Evolutionary conservation across 2,797 vertebrate species (phyloP).

Genomic region (Arctocebus calabarensis): DNA sequence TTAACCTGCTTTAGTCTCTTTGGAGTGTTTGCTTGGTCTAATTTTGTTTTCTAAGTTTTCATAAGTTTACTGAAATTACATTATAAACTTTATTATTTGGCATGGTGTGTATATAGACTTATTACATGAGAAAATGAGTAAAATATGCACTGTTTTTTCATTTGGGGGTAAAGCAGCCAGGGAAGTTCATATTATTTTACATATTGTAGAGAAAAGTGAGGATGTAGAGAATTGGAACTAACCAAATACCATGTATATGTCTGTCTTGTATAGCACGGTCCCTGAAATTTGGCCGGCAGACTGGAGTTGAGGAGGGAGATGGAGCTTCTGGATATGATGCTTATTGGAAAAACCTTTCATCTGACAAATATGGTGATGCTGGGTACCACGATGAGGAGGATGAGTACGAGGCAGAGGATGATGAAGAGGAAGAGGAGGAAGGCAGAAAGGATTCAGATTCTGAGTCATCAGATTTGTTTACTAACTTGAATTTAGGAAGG

Average conservation of each 20-base stretch:
- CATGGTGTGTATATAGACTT: neutral
- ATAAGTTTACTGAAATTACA: neutral
- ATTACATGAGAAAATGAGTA: neutral
- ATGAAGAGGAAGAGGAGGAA: conserved; percentile 91
- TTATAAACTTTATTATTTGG: neutral
- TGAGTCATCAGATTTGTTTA: conserved; percentile 88
- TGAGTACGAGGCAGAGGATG: conserved; percentile 90
- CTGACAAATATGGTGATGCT: conserved; percentile 86
- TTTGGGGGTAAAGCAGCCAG: neutral
- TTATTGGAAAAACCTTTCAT: conserved; percentile 94
- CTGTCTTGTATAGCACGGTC: conserved; percentile 91
- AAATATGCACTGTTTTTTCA: neutral
- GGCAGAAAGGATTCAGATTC: conserved; percentile 90
- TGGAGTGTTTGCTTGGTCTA: neutral
- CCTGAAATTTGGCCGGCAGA: conserved; percentile 96
- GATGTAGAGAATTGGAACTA: neutral
- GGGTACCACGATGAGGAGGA: conserved; percentile 88
- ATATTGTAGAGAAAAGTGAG: neutral
- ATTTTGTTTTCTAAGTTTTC: conserved; percentile 25
- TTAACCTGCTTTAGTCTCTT: neutral
- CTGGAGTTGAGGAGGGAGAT: conserved; percentile 90
- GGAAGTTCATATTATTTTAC: neutral
- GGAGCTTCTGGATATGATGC: conserved; percentile 94
- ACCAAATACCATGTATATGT: neutral
- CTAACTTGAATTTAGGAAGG: conserved; percentile 91